Percentiles rank a stretch among this genome's conserved stretches.
These are phyloP conservation scores for Anoplius nigerrimus DNA, from an alignment of 2,888 invertebrate species.

Conservation along the genomic window DNA sequence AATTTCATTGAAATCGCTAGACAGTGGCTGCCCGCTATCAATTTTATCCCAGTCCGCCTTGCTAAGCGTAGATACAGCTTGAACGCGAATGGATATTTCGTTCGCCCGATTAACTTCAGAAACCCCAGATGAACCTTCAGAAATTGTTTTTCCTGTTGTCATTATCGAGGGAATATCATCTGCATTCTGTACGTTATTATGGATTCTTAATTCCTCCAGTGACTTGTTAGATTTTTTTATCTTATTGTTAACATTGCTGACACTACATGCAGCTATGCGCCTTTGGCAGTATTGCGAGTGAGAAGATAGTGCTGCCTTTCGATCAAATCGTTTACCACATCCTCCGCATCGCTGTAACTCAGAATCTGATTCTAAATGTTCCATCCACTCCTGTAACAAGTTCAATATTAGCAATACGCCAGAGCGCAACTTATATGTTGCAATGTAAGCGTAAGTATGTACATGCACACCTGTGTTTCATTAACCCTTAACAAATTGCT, in stretches of 20 bases:
- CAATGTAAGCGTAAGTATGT: background rate
- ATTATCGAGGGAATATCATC: background rate
- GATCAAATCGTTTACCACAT: slow-evolving; percentile 85
- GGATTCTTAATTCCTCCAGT: background rate
- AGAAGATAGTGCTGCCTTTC: slow-evolving; percentile 83
- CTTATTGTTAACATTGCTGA: slow-evolving; percentile 13
- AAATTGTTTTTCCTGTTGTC: background rate
- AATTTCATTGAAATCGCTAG: background rate
- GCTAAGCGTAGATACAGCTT: slow-evolving; percentile 55
- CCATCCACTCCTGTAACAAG: slow-evolving; percentile 78
- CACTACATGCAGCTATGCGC: slow-evolving; percentile 35
- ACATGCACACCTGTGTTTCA: slow-evolving; percentile 7
- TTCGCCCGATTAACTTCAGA: slow-evolving; percentile 12
- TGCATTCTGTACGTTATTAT: background rate
- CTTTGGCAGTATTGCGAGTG: slow-evolving; percentile 82
- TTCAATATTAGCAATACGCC: background rate
- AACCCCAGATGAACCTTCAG: background rate
- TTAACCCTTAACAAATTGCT: slow-evolving; percentile 3
- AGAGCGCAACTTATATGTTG: background rate
- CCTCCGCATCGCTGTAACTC: slow-evolving; percentile 81
- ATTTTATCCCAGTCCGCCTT: slow-evolving; percentile 60
- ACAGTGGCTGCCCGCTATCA: slow-evolving; percentile 15
- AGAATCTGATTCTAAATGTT: slow-evolving; percentile 80
- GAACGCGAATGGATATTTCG: slow-evolving; percentile 51
- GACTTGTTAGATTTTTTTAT: slow-evolving; percentile 14